Conservation (phyloP, 2,888 invertebrate genomes). For the Schizotus pectinicornis region DNA sequence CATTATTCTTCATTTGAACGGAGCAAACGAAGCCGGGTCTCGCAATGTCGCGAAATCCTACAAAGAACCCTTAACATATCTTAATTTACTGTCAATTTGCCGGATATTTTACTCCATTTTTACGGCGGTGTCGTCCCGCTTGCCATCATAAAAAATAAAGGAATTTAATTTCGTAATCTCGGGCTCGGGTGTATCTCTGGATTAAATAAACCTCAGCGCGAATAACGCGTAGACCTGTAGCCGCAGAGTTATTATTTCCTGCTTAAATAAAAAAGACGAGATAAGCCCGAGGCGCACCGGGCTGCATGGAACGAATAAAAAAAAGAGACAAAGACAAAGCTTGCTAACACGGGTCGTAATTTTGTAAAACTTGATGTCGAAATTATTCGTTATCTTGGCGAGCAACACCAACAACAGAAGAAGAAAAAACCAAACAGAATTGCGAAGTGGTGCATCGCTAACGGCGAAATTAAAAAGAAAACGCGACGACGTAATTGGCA, state of each 20-base stretch:
- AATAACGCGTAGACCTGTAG: conserved; percentile 32
- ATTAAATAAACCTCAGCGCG: conserved; percentile 35
- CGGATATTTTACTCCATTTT: conserved; percentile 23
- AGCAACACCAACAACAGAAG: conserved; percentile 22
- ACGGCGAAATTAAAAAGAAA: conserved; percentile 23
- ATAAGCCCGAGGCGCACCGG: conserved; percentile 32
- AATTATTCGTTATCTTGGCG: conserved; percentile 35
- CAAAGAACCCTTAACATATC: conserved; percentile 18
- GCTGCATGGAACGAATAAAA: conserved; percentile 24
- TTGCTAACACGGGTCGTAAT: conserved; percentile 34
- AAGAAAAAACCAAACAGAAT: conserved; percentile 7
- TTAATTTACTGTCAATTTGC: conserved; percentile 33
- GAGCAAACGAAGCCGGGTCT: neutral
- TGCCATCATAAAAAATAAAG: conserved; percentile 28
- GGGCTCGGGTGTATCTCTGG: conserved; percentile 27
- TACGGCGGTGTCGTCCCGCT: conserved; percentile 14
- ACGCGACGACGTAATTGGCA: conserved; percentile 17
- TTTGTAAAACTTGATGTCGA: conserved; percentile 34
- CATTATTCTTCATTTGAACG: neutral
- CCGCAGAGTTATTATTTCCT: conserved; percentile 34
- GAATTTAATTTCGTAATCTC: conserved; percentile 31
- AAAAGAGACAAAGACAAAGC: conserved; percentile 31
- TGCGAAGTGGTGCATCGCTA: neutral
- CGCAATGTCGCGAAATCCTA: neutral
- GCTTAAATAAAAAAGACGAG: conserved; percentile 37